Evolutionary conservation across 2,888 invertebrate genomes (phyloP).

Genomic region (Muscina levida): DNA sequence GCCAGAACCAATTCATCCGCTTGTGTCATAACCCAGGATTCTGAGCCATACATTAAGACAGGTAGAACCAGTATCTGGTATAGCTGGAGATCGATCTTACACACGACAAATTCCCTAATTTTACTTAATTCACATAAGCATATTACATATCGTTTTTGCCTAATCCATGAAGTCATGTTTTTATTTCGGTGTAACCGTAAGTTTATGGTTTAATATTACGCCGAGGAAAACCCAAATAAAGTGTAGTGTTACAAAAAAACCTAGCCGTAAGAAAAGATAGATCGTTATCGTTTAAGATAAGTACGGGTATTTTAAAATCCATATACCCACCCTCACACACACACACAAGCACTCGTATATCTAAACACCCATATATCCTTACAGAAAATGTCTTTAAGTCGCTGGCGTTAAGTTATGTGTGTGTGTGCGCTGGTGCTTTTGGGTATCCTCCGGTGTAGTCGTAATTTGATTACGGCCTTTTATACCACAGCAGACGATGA

Average conservation of each 20-base stretch:
- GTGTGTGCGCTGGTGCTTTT: not conserved
- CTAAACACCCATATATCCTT: not conserved
- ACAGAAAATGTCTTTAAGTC: slow-evolving; percentile 15
- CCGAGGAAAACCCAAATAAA: slow-evolving; percentile 30
- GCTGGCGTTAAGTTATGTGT: slow-evolving; percentile 1
- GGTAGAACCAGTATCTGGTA: too few species aligned
- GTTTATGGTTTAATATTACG: slow-evolving; percentile 66
- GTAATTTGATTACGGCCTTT: slow-evolving; percentile 62
- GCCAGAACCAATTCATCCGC: too few species aligned
- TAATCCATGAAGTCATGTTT: too few species aligned
- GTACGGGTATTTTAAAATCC: slow-evolving; percentile 66
- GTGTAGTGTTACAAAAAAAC: slow-evolving; percentile 38
- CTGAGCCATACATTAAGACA: too few species aligned
- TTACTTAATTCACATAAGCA: too few species aligned
- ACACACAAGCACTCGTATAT: not conserved
- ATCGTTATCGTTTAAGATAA: slow-evolving; percentile 79
- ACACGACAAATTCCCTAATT: too few species aligned
- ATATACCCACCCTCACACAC: slow-evolving; percentile 42
- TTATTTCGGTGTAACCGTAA: slow-evolving; percentile 40
- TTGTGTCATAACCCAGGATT: too few species aligned
- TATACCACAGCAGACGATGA: too few species aligned
- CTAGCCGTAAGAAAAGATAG: slow-evolving; percentile 73
- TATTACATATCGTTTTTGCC: too few species aligned
- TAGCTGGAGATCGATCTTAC: too few species aligned
- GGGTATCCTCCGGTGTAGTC: slow-evolving; percentile 37